Conservation (phyloP, 2,888 invertebrate species). For the Arge pagana region DNA sequence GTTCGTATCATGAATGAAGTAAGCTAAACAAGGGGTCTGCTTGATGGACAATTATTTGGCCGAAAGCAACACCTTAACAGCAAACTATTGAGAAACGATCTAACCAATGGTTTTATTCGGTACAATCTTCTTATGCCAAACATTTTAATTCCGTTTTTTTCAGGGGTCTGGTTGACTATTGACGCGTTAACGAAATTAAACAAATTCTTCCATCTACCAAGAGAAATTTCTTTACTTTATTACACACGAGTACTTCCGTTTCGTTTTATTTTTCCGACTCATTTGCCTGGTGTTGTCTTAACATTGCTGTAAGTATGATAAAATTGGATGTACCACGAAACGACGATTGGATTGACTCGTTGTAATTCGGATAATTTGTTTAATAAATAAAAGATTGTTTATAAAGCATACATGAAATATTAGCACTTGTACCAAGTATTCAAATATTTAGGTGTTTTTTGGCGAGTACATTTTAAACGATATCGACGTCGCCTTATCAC, state of each 20-base stretch:
- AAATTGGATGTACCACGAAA: neutral
- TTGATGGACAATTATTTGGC: too few species aligned
- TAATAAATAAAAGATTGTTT: conserved; percentile 4
- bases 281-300: neutral
- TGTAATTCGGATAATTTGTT: neutral
- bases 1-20: too few species aligned
- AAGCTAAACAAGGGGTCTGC: too few species aligned
- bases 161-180: conserved; percentile 55
- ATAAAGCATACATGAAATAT: too few species aligned
- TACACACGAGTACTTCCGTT: conserved; percentile 26
- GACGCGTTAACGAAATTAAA: conserved; percentile 28
- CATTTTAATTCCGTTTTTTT: conserved; percentile 32
- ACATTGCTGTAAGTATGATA: conserved; percentile 1
- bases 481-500: too few species aligned
- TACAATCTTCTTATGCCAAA: too few species aligned
- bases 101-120: too few species aligned
- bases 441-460: too few species aligned
- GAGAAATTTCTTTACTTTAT: conserved; percentile 24
- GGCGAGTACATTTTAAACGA: too few species aligned
- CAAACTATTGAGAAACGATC: too few species aligned
- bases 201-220: conserved; percentile 28
- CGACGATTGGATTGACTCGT: neutral
- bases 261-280: conserved; percentile 10
- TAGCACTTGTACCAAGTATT: too few species aligned
- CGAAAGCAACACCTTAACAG: too few species aligned